Base-by-base conservation (phyloP, 2,113 vertebrate genomes). In the Cygnus atratus region DNA sequence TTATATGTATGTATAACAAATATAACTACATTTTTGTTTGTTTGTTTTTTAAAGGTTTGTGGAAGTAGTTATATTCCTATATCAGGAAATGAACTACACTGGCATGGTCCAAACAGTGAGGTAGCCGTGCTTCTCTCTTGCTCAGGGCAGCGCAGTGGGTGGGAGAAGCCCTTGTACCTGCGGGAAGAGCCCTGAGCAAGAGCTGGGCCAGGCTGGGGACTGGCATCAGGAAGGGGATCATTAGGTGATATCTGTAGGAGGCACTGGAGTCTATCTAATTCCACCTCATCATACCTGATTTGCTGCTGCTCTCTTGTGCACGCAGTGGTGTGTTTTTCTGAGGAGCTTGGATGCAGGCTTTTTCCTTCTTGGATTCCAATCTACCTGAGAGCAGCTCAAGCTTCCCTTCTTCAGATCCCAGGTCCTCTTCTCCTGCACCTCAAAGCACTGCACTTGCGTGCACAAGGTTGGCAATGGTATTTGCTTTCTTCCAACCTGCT, bases 201-300 rank as follows among this genome's bases (percentile, higher is more conserved):
- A 24, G 80, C 66, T 89, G 54, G 52, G 67, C 50, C 93, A 73
- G 83, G 29, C 37, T 43, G 76, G 67, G 82, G 75, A 62, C 39
- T 87, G 52, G 37, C 92, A 87, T 88, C 83, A 39, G 84, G 87
- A 90, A 96, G 70, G 67, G 65, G 91, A 91, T 94, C 71, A 94
- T 97, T 94, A 94, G 50, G 72, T 93, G 91, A 94, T 89, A 87
- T 86, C 92, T 96, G 88, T 59, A 58, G 77, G 81, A 94, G 68
- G 93, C 77, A 76, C 63, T 88, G 77, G 67, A 84, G 85, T 84
- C 85, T 89, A 58, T 88, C 72, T 91, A 80, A 86, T 76, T 96
- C 55, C 5, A 43, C 73, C 48, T 85, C 26, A 44, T 58, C 57
- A 24, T 79, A 82, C 87, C 89, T 41, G 43, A 37, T 33, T 66